Evolutionary conservation across 1,140 invertebrate genomes (phyloP).

Genomic region (Plutomurus gul): DNA sequence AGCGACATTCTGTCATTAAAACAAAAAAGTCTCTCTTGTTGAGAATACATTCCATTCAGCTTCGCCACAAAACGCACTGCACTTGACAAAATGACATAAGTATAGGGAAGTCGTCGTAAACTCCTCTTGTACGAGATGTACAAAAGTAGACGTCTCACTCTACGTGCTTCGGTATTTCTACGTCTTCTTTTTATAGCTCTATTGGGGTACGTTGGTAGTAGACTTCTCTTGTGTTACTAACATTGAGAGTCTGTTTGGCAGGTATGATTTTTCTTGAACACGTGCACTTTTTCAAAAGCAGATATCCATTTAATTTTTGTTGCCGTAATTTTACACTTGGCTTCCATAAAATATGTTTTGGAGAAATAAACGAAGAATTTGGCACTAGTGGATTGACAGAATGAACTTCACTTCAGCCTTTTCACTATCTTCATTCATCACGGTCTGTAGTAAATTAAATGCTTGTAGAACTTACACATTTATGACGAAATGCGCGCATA

Average conservation of each 20-base stretch:
- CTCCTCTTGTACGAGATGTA: no score
- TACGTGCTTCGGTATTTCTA: not conserved
- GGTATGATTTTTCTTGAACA: not conserved
- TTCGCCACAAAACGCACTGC: not conserved
- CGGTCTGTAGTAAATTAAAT: no score
- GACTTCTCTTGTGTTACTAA: no score
- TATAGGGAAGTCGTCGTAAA: no score
- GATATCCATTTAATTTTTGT: not conserved
- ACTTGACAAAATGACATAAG: not conserved
- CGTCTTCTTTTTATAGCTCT: not conserved
- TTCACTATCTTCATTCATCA: not conserved
- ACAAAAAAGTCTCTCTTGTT: not conserved
- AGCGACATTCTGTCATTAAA: not conserved
- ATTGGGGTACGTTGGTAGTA: no score
- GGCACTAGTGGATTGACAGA: not conserved
- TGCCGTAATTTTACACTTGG: not conserved
- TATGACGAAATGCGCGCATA: no score
- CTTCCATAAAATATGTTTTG: not conserved
- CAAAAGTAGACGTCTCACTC: not conserved
- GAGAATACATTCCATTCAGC: not conserved
- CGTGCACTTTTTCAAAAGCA: not conserved
- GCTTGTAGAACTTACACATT: no score
- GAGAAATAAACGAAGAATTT: not conserved
- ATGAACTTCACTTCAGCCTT: not conserved
- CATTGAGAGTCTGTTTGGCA: not conserved